Base-by-base conservation (phyloP, 2,888 invertebrate genomes). In the Arrhopalites spinosus region DNA sequence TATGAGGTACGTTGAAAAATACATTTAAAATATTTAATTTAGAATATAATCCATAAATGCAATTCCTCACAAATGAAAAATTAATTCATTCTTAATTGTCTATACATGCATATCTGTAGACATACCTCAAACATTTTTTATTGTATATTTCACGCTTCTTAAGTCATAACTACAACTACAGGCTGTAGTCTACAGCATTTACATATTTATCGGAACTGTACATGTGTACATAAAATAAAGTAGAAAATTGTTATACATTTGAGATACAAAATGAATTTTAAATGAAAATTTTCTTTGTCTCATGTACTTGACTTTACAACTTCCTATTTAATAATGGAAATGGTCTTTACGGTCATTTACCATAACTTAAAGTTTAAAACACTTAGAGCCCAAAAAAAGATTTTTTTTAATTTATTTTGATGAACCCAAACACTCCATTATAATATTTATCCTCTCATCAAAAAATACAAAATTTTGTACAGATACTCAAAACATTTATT, bases 281-380 rank as follows among this genome's bases (percentile, higher is more conserved):
- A n/a, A n/a, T n/a, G n/a, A n/a, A n/a, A n/a, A n/a, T n/a, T n/a
- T n/a, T 45, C 66, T 43, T 25, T 59, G 59, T n/a, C n/a, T 59
- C 70, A 71, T 72, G 71, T 43, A 72, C 56, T 27, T 43, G 15
- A 59, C 36, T 72, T 72, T 72, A 72, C 45, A 45, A 36, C 71
- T 72, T 72, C 71, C 71, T 72, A 72, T 23, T 59, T n/a, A 59
- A 20, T 50, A 45, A 45, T 53, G 8, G 17, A 45, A 30, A 59
- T 72, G 50, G 20, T 45, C n/a, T n/a, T 29, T 72, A 72, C 71
- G 71, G 71, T 72, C 71, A 72, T 72, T 61, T 72, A 43, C 61
- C 63, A 61, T 56, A 8, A 20, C n/a, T 56, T 56, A 56, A n/a
- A n/a, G n/a, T n/a, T n/a, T n/a, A n/a, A n/a, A n/a, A n/a, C n/a